These are phyloP conservation scores for Heliornis fulica DNA, from an alignment of 2,113 vertebrate species.

Conservation along the genomic window DNA sequence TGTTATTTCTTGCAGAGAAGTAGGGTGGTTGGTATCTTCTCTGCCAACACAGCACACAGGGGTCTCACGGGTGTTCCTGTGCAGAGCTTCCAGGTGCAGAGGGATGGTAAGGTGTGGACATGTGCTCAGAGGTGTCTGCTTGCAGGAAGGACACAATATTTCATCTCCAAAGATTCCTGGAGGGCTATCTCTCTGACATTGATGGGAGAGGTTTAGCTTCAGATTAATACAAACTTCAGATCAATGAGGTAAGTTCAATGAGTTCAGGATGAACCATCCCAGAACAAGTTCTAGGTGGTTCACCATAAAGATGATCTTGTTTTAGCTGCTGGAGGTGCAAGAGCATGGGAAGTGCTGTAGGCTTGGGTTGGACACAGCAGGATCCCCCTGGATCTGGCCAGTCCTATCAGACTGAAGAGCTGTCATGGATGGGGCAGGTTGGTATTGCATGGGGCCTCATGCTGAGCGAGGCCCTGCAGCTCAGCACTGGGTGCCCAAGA, in stretches of 20 bases:
- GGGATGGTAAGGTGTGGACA: background rate
- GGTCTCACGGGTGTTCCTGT: background rate
- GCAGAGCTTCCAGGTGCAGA: background rate
- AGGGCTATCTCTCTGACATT: background rate
- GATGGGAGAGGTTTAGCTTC: background rate
- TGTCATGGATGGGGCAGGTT: too few species aligned
- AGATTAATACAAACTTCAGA: background rate
- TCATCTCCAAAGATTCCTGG: background rate
- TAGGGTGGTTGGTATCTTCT: background rate
- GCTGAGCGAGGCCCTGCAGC: background rate
- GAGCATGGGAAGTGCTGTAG: background rate
- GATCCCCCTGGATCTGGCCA: background rate
- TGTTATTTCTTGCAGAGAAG: background rate
- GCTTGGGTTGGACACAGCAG: background rate
- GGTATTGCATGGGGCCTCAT: rapidly evolving
- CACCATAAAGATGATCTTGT: background rate
- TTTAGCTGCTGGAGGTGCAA: background rate
- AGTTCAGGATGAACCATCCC: background rate
- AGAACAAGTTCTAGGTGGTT: background rate
- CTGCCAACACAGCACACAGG: background rate
- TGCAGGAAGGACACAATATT: background rate
- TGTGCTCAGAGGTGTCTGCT: background rate
- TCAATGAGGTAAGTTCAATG: background rate
- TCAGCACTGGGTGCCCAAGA: rapidly evolving
- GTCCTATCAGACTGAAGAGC: background rate